These are phyloP conservation scores for Drosophila kikkawai DNA, from an alignment of 1,140 invertebrate species.

Conservation along the genomic window DNA sequence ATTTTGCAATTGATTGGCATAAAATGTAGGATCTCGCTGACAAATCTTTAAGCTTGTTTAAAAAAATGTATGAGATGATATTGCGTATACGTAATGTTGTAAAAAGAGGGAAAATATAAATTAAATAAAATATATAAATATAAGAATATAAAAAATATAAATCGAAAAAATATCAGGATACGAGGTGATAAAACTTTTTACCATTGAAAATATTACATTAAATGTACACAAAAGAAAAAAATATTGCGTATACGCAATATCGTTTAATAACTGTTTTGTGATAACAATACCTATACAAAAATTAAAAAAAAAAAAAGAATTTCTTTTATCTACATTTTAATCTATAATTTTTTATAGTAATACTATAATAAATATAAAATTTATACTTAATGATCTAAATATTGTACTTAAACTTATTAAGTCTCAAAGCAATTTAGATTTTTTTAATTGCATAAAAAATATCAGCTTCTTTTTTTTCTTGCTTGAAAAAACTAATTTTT, in stretches of 20 bases:
- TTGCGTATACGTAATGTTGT: slow-evolving; percentile 13
- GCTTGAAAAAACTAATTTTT: not conserved
- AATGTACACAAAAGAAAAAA: not conserved
- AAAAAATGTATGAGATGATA: not conserved
- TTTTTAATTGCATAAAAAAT: not conserved
- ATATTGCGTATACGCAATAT: not conserved
- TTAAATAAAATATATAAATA: not conserved
- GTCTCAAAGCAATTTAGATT: not conserved
- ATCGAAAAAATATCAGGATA: not conserved
- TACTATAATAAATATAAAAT: too few species aligned
- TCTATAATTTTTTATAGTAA: not conserved
- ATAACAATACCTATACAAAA: not conserved
- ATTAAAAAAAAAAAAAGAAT: not conserved
- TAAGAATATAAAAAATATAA: not conserved
- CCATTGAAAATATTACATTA: not conserved
- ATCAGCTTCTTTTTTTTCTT: not conserved
- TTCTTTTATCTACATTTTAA: not conserved
- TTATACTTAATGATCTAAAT: not conserved
- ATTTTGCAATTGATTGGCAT: not conserved
- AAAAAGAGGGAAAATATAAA: not conserved
- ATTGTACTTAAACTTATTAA: not conserved
- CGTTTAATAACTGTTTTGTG: not conserved
- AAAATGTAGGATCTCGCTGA: not conserved
- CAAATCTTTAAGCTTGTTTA: not conserved
- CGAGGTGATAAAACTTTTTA: not conserved